Base-by-base conservation (phyloP, 2,888 invertebrate genomes). In the Athrips mouffetella region DNA sequence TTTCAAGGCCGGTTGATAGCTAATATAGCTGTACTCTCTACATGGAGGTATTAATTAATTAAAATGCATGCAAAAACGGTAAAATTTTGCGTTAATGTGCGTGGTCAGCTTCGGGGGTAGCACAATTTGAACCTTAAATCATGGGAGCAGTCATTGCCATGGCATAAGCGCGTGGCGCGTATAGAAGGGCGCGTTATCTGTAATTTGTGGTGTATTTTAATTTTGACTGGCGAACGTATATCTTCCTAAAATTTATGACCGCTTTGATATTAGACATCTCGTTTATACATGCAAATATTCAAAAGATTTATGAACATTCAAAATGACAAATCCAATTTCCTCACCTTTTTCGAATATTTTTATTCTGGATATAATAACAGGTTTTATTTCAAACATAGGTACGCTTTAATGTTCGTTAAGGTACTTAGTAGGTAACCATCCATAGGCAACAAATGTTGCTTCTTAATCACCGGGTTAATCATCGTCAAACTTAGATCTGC, bases 121-220 rank as follows among this genome's bases (percentile, higher is more conserved):
- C 68, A 68, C 63, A 70, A 72, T 70, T 69, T 64, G 55, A 58
- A 55, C 63, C 63, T 65, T 72, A 74, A 78, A 76, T 76, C 74
- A 76, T 69, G 65, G 62, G 67, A 59, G 55, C 62, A 60, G 57
- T 62, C 64, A 68, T 73, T 62, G 66, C 58, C 64, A 68, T 69
- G 65, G 61, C 51, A 63, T 67, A 57, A 62, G 60, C 62, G 64
- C 55, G 62, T 60, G 6, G 10, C 62, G 55, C 51, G 49, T 59
- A 59, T 57, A 63, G 59, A 65, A 59, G 63, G 54, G 51, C 57
- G 57, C 56, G 62, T 61, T 63, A 68, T 68, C 63, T 67, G 60
- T 62, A 61, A 63, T 63, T 65, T 63, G 58, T 60, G 62, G 60
- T 59, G 59, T 58, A 63, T 67, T 72, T 73, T 67, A 57, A 70